These are phyloP conservation scores for Hyaena hyaena DNA, from an alignment of 2,113 vertebrate species.

Conservation along the genomic window DNA sequence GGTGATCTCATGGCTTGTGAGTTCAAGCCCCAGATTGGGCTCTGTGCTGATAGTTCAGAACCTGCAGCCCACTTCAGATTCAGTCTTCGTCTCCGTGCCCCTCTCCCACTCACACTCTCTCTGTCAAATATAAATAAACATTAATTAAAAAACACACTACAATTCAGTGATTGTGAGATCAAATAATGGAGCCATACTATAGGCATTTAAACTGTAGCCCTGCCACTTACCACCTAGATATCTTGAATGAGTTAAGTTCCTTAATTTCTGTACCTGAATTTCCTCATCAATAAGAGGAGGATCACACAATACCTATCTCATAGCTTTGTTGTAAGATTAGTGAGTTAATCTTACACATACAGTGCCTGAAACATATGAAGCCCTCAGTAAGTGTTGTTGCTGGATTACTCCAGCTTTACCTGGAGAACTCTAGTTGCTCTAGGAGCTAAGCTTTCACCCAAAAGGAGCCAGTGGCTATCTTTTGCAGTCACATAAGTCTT, in stretches of 20 bases:
- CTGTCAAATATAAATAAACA: no score
- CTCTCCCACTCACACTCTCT: no score
- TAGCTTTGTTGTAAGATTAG: background rate
- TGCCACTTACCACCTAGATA: background rate
- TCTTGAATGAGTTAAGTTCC: background rate
- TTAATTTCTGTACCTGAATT: slow-evolving; percentile 17
- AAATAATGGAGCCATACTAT: background rate
- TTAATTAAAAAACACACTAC: background rate
- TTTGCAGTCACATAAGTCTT: background rate
- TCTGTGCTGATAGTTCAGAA: no score
- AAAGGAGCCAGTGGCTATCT: background rate
- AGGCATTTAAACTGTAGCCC: background rate
- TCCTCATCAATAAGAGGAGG: background rate
- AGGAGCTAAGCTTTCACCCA: background rate
- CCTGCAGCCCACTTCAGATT: no score
- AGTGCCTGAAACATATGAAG: background rate
- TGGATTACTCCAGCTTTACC: background rate
- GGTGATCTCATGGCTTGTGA: no score
- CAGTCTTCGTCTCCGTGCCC: no score
- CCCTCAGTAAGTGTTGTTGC: background rate
- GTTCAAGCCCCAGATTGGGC: no score
- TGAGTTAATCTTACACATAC: background rate
- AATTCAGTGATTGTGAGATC: background rate
- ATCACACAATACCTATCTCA: background rate
- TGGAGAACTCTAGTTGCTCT: background rate